Percentiles rank a stretch among this genome's conserved stretches.
Conservation (phyloP, 2,888 invertebrate species). For the Mythimna loreyi region DNA sequence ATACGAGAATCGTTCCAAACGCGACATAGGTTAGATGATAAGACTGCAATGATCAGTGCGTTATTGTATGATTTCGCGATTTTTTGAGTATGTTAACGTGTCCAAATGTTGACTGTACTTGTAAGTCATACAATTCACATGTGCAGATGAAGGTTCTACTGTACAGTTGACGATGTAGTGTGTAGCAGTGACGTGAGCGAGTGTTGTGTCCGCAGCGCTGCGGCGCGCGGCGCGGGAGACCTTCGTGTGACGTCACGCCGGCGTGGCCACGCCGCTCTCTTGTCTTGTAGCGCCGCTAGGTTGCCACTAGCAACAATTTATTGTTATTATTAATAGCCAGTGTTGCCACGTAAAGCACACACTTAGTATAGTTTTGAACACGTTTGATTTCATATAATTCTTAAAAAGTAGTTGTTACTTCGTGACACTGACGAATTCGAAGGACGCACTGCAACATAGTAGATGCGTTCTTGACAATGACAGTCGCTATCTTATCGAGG, state of each 20-base stretch:
- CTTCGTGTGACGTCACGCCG: slow-evolving; percentile 54
- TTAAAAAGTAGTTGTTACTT: slow-evolving; percentile 1
- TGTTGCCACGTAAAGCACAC: background rate
- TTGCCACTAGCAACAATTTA: background rate
- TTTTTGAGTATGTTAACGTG: background rate
- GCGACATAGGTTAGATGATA: background rate
- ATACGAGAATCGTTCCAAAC: background rate
- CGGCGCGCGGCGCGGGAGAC: slow-evolving; percentile 16
- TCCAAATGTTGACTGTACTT: background rate
- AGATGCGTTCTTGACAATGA: background rate
- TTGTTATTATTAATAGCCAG: slow-evolving; percentile 4
- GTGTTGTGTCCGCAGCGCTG: slow-evolving; percentile 2
- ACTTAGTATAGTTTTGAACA: background rate
- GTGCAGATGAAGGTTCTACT: background rate
- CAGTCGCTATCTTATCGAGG: slow-evolving; percentile 5
- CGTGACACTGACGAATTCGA: background rate
- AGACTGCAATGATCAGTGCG: background rate
- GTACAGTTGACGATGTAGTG: background rate
- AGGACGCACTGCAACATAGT: background rate
- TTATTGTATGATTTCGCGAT: no score
- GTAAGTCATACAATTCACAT: no score
- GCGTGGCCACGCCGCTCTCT: background rate
- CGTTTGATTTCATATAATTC: slow-evolving; percentile 1
- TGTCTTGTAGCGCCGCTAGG: background rate
- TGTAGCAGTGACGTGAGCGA: background rate